Evolutionary conservation across 2,113 vertebrate genomes (phyloP).

Genomic region (Melospiza melodia): DNA sequence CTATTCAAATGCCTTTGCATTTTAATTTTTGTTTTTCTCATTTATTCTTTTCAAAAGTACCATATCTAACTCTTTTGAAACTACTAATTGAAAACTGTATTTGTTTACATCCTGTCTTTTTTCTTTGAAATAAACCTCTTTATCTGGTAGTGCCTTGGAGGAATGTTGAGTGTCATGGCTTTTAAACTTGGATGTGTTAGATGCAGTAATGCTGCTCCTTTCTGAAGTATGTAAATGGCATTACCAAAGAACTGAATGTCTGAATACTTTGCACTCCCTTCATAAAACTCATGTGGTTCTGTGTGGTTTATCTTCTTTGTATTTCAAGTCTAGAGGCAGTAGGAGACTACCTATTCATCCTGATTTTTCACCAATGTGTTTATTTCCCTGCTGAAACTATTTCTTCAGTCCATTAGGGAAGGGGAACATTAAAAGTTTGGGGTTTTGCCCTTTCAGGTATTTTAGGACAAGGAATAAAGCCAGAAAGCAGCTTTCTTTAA

Average conservation of each 20-base stretch:
- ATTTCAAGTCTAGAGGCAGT: background rate
- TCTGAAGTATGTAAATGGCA: no score
- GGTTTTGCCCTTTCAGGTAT: background rate
- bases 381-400: background rate
- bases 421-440: background rate
- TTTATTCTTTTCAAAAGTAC: background rate
- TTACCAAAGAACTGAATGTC: no score
- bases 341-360: background rate
- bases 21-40: background rate
- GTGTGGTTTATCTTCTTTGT: background rate
- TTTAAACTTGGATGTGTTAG: background rate
- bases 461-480: background rate
- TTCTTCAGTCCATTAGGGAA: background rate
- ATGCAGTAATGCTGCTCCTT: no score
- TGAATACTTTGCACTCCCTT: background rate
- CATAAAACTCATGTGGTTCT: background rate
- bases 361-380: background rate
- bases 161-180: background rate
- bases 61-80: background rate
- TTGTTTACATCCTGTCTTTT: background rate
- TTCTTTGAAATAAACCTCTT: background rate
- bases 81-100: background rate
- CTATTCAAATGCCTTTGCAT: constrained; percentile 67
- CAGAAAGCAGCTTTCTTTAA: background rate
- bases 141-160: background rate